phyloP scores from a whole-genome alignment of 2,797 vertebrate species.

The Crypturellus tataupa region DNA sequence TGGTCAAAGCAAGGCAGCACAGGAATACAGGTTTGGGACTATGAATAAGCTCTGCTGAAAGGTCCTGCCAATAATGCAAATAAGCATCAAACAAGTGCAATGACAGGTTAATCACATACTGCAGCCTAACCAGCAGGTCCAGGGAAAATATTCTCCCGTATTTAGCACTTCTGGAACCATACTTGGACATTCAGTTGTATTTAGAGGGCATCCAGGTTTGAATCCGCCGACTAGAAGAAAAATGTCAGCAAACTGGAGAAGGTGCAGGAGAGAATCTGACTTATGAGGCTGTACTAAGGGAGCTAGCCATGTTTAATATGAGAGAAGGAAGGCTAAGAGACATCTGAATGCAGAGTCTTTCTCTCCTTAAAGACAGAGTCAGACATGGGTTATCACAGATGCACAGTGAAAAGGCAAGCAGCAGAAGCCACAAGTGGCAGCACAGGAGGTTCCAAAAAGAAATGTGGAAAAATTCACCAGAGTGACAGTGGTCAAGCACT shows the following conservation, averaged over 20 bases:
- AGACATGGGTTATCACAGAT: neutral
- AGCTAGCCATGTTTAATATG: neutral
- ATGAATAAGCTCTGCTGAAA: neutral
- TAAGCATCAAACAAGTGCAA: fast-evolving
- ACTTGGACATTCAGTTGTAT: neutral
- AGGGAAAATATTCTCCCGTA: neutral
- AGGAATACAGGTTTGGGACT: neutral
- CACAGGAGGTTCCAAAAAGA: neutral
- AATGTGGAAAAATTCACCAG: neutral
- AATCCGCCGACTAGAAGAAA: neutral
- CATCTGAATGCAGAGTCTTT: neutral
- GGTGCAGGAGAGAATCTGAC: neutral
- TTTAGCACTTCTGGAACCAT: neutral
- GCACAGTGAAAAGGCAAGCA: neutral
- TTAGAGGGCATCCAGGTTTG: neutral
- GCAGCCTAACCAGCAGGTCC: fast-evolving
- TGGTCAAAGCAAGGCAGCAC: neutral
- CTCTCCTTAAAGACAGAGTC: neutral
- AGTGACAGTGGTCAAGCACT: neutral
- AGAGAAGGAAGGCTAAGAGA: neutral
- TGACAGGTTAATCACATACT: neutral
- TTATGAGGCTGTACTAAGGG: neutral
- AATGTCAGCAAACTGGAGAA: neutral
- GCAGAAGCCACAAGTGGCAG: neutral
- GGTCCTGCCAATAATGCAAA: neutral